phyloP scores from a whole-genome alignment of 2,113 vertebrate genomes.

The Nansenia antarctica region DNA sequence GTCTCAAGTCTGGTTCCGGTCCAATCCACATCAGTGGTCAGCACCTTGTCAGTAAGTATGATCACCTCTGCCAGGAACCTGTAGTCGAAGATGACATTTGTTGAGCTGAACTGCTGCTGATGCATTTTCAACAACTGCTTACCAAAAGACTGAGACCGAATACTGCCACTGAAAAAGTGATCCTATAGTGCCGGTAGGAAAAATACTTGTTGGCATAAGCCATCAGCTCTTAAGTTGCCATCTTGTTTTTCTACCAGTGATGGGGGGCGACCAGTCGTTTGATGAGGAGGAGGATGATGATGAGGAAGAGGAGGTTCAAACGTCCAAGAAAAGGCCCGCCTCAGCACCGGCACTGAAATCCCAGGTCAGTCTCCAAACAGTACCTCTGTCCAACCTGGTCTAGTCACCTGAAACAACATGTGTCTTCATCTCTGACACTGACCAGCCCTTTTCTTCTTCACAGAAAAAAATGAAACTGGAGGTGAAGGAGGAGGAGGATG shows the following conservation, averaged over 20 bases:
- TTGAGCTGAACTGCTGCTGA: constrained; percentile 19
- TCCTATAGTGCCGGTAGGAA: too few species aligned
- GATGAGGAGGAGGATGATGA: constrained; percentile 64
- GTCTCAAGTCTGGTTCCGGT: constrained; percentile 90
- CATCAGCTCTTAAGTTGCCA: not conserved
- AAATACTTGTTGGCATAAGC: too few species aligned
- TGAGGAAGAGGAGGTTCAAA: constrained; percentile 47
- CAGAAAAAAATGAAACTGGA: too few species aligned
- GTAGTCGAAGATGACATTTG: constrained; percentile 13
- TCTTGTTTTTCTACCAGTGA: constrained; percentile 45
- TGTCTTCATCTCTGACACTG: too few species aligned
- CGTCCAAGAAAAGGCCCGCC: constrained; percentile 67
- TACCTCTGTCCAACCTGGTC: too few species aligned
- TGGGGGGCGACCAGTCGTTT: constrained; percentile 66
- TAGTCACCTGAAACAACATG: too few species aligned
- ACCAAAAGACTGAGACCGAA: constrained; percentile 22
- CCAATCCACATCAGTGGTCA: constrained; percentile 94
- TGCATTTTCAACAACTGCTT: constrained; percentile 22
- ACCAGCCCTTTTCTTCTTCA: too few species aligned
- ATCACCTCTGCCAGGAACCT: not conserved
- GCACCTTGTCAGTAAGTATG: constrained; percentile 88
- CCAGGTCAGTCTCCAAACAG: constrained; percentile 46
- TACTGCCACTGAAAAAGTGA: not conserved
- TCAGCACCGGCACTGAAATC: constrained; percentile 33
- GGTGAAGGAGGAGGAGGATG: too few species aligned